Evolutionary conservation across 2,797 vertebrate genomes (phyloP), one percentile per base, ranked within the genome.

Genomic region (Epinephelus malabaricus): DNA sequence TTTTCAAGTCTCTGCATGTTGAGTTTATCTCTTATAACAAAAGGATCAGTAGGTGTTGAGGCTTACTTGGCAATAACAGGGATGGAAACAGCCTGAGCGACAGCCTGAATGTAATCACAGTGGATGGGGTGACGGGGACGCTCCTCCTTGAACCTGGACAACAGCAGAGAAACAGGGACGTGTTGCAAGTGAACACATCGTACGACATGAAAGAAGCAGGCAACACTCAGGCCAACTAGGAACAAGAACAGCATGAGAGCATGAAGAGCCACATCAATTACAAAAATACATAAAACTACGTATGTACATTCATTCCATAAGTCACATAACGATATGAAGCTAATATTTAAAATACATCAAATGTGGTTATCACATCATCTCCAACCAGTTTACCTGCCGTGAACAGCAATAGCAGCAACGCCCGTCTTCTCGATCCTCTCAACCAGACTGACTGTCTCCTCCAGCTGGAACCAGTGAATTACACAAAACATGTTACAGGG

Each of bases 11-110:
- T 19, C 47, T 19, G 18, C 47, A 12, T 7, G 34, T 34, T 34
- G 34, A 34, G 6, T 8, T 34, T 34, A 34, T 34, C 34, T 34
- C 34, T 34, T 34, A 34, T 0, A 34, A 34, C 34, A 34, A 34
- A 34, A 34, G 34, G 34, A 34, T 34, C 7, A 34, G 7, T 34
- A 6, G 46, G 1, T 10, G 21, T 6, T 0, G 21, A n/a, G 54
- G 88, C 97, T 96, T 91, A 99, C 98, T 99, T 99, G 77, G 98
- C 97, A 73, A 99, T 98, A 73, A 99, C 94, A 0, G 98, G 98
- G 87, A 99, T 92, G 58, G 97, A 97, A 58, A 99, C 92, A 0
- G 95, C 95, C 84, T 93, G 90, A 55, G 96, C 92, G 67, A 98
- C 96, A 5, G 97, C 97, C 93, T 93, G 96, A 46, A 99, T 98